Percentiles rank a stretch among this genome's conserved stretches.
Evolutionary conservation across 53 echinoderm and acorn worm species (phyloP).

Genomic region (Echinometra lucunter): DNA sequence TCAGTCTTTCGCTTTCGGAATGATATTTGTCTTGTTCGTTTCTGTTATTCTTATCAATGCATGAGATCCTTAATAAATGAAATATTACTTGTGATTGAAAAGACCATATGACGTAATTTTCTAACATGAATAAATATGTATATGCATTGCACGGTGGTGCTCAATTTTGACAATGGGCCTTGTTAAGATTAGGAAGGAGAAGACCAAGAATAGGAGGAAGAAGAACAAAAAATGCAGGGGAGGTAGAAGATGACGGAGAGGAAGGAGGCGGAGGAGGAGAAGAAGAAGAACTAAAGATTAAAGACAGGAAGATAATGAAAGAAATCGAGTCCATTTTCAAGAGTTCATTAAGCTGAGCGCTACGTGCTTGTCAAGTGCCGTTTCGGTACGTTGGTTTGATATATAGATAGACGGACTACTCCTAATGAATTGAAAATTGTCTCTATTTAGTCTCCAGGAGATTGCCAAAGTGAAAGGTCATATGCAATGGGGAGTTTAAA

Average conservation of each 20-base stretch:
- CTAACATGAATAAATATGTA: no score
- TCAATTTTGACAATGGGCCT: no score
- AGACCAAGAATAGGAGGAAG: neutral
- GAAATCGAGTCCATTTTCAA: neutral
- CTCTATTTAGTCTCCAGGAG: neutral
- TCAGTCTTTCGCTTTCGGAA: no score
- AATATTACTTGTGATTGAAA: no score
- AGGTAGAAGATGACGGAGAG: neutral
- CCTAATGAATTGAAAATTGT: neutral
- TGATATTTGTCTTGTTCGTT: no score
- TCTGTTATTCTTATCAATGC: no score
- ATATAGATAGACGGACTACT: neutral
- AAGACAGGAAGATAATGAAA: neutral
- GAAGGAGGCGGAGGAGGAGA: no score
- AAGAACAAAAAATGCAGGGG: neutral
- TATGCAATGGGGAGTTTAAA: no score
- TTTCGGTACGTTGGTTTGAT: neutral
- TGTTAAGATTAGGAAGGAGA: neutral
- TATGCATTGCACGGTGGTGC: no score
- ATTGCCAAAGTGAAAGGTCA: neutral
- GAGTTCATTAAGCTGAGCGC: neutral
- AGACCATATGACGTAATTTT: no score
- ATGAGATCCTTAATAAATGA: no score
- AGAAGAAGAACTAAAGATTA: neutral
- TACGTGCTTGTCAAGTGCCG: neutral